Conservation (phyloP, 2,797 vertebrate genomes). For the Acropternis orthonyx region DNA sequence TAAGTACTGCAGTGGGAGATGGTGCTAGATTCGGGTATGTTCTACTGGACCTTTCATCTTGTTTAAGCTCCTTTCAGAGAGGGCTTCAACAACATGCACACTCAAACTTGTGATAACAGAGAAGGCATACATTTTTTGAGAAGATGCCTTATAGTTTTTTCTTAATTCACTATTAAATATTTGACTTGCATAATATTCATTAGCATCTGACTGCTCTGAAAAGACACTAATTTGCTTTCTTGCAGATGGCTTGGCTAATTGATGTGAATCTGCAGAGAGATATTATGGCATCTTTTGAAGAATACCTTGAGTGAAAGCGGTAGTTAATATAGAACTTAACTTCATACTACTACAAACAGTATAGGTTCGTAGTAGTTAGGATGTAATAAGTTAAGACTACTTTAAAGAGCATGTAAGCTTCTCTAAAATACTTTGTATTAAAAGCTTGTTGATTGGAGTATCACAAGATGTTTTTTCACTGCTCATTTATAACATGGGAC, state of each 20-base stretch:
- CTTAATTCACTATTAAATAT: not conserved
- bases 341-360: not conserved
- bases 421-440: not conserved
- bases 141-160: not conserved
- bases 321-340: not conserved
- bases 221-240: not conserved
- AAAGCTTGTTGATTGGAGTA: not conserved
- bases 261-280: conserved; percentile 89
- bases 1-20: not conserved
- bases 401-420: not conserved
- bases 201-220: not conserved
- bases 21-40: not conserved
- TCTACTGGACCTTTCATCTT: not conserved
- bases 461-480: not conserved
- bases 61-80: not conserved
- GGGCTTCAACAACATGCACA: not conserved
- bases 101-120: not conserved
- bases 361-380: not conserved
- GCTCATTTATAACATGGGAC: not conserved
- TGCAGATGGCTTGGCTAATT: conserved; percentile 84
- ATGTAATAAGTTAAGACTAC: not conserved
- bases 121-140: not conserved
- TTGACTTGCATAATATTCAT: not conserved
- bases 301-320: conserved; percentile 79
- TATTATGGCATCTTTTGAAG: conserved; percentile 91